phyloP scores from a whole-genome alignment of 2,113 vertebrate species.

The Pleuronectes platessa region DNA sequence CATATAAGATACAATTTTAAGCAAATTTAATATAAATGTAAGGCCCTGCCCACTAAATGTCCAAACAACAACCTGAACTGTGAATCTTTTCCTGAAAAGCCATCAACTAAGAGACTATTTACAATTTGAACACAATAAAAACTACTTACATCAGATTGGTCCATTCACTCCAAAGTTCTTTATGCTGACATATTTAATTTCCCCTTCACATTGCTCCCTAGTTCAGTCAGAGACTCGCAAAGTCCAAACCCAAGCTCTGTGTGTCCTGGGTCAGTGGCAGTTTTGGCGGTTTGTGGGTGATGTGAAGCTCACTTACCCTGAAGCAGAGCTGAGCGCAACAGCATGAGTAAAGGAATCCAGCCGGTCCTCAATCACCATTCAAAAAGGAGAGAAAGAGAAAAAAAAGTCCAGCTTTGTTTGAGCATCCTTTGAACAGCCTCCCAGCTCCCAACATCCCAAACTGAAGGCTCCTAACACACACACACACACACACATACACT shows the following conservation, averaged over 20 bases:
- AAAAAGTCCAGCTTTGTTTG: constrained; percentile 78
- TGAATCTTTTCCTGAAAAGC: not conserved
- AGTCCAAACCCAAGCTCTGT: constrained; percentile 65
- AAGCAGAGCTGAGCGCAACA: constrained; percentile 64
- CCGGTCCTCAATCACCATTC: constrained; percentile 77
- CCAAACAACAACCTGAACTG: not conserved
- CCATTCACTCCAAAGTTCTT: constrained; percentile 35
- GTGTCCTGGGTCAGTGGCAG: constrained; percentile 53
- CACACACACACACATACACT: constrained; percentile 38
- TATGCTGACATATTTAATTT: not conserved
- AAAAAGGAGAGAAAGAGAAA: constrained; percentile 46
- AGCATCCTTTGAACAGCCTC: constrained; percentile 81
- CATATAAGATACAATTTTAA: not conserved
- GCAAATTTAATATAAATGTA: not conserved
- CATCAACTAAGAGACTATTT: not conserved
- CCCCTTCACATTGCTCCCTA: not conserved
- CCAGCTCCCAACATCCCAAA: constrained; percentile 71
- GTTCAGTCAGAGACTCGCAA: constrained; percentile 50
- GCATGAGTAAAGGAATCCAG: constrained; percentile 80
- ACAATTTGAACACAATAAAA: constrained; percentile 21
- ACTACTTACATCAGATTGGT: constrained; percentile 61
- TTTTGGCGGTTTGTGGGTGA: constrained; percentile 76
- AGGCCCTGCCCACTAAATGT: not conserved
- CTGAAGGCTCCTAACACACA: constrained; percentile 55
- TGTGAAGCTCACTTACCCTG: constrained; percentile 78